Conservation (phyloP, 2,797 vertebrate genomes). For the Benthosema pterotum region DNA sequence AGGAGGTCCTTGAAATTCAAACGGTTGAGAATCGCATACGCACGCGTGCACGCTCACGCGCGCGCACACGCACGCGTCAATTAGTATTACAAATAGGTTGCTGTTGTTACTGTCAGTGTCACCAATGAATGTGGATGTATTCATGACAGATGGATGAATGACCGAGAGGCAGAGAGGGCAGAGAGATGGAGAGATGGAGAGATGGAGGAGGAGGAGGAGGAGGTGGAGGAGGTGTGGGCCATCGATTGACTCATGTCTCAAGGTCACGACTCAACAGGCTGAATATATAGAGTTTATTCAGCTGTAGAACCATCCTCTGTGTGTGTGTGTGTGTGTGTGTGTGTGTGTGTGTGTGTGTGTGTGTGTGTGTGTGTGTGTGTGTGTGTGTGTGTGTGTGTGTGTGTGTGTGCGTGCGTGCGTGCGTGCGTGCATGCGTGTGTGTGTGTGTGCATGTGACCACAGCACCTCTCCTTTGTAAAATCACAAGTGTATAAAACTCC, state of each 20-base stretch:
- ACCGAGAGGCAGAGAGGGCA: neutral
- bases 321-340: too few relatives aligned
- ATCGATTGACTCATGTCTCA: slow-evolving; percentile 3
- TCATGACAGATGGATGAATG: neutral
- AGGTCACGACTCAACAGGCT: neutral
- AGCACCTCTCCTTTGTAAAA: too few relatives aligned
- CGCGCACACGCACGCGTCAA: neutral
- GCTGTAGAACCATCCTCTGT: too few relatives aligned
- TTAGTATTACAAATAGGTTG: neutral
- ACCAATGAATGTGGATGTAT: neutral
- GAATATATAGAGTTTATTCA: neutral
- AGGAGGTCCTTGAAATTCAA: too few relatives aligned
- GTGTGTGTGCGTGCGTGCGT: too few relatives aligned
- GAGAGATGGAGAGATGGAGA: neutral
- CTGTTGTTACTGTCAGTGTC: neutral
- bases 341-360: too few relatives aligned
- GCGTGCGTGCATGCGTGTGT: too few relatives aligned
- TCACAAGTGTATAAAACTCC: too few relatives aligned
- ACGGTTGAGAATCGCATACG: too few relatives aligned
- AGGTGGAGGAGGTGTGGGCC: neutral
- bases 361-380: too few relatives aligned
- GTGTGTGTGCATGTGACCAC: too few relatives aligned
- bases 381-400: too few relatives aligned
- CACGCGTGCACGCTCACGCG: neutral
- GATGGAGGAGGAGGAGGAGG: neutral